Evolutionary conservation across 2,888 invertebrate species (phyloP).

Genomic region (Formica aserva): DNA sequence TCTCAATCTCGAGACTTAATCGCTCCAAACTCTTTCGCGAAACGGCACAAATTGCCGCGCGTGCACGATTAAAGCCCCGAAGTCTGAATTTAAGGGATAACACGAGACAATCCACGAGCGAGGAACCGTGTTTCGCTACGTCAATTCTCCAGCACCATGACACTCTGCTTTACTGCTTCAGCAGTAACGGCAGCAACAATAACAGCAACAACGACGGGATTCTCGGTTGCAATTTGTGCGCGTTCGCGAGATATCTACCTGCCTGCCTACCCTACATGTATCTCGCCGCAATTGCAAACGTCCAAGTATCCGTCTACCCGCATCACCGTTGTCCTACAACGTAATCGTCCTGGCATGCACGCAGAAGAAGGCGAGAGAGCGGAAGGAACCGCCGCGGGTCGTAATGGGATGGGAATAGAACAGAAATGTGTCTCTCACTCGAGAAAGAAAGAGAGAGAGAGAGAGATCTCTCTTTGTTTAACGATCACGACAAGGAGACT

Average conservation of each 20-base stretch:
- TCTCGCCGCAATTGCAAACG: slow-evolving; percentile 25
- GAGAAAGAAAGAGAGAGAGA: neutral
- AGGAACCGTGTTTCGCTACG: slow-evolving; percentile 11
- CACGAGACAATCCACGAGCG: slow-evolving; percentile 1
- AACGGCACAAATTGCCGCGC: neutral
- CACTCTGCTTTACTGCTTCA: slow-evolving; percentile 17
- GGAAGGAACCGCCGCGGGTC: neutral
- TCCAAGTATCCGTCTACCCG: slow-evolving; percentile 32
- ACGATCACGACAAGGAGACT: slow-evolving; percentile 60
- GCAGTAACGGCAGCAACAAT: neutral
- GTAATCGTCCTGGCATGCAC: slow-evolving; percentile 12
- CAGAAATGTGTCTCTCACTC: slow-evolving; percentile 65
- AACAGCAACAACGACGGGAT: neutral
- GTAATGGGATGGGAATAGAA: slow-evolving; percentile 52
- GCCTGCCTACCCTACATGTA: neutral
- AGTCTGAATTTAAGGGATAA: slow-evolving; percentile 31
- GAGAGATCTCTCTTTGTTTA: slow-evolving; percentile 57
- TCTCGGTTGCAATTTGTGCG: neutral
- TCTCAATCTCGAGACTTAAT: slow-evolving; percentile 16
- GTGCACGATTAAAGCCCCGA: slow-evolving; percentile 8
- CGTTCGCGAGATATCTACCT: neutral
- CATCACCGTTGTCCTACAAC: slow-evolving; percentile 20
- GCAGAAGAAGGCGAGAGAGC: neutral
- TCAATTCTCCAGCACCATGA: slow-evolving; percentile 12
- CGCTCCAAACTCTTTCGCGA: neutral